A percentile compares a stretch with the other conserved stretches of the same genome.
These are phyloP conservation scores for Micrasema minimum DNA, from an alignment of 1,140 invertebrate genomes.

Conservation along the genomic window DNA sequence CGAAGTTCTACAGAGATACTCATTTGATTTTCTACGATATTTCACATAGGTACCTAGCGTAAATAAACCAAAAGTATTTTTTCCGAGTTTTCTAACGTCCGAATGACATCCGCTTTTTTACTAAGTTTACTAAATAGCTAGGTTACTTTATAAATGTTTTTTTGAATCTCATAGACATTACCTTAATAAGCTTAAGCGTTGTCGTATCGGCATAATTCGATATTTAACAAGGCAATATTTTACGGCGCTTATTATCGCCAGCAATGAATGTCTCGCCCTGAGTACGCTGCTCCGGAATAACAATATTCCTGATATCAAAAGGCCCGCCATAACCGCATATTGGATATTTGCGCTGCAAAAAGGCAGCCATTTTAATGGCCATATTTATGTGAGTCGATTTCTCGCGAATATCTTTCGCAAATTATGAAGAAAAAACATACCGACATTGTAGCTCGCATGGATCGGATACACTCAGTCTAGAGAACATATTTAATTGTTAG, in stretches of 20 bases:
- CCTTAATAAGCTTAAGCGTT: constrained; percentile 10
- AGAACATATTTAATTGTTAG: constrained; percentile 39
- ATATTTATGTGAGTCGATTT: constrained; percentile 44
- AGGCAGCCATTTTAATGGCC: constrained; percentile 35
- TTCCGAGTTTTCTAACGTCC: too few relatives aligned
- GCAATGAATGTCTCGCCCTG: constrained; percentile 31
- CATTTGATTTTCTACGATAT: too few relatives aligned
- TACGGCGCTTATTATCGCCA: constrained; percentile 3
- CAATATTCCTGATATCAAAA: constrained; percentile 28
- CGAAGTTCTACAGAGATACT: too few relatives aligned
- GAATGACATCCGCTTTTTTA: too few relatives aligned
- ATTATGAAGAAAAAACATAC: constrained; percentile 38
- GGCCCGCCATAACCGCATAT: constrained; percentile 28
- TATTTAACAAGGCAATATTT: constrained; percentile 21
- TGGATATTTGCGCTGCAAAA: constrained; percentile 39
- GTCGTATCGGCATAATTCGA: constrained; percentile 7
- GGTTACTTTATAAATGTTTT: too few relatives aligned
- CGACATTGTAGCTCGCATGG: constrained; percentile 33
- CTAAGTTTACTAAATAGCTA: too few relatives aligned
- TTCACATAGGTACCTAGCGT: too few relatives aligned
- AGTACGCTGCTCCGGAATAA: constrained; percentile 20
- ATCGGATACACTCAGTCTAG: constrained; percentile 31
- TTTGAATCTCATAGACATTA: not conserved
- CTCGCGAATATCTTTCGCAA: constrained; percentile 41
- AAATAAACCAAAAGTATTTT: too few relatives aligned